Base-by-base conservation (phyloP, 37 sponge, comb jelly and placozoan genomes). In the Beroe forskalii region DNA sequence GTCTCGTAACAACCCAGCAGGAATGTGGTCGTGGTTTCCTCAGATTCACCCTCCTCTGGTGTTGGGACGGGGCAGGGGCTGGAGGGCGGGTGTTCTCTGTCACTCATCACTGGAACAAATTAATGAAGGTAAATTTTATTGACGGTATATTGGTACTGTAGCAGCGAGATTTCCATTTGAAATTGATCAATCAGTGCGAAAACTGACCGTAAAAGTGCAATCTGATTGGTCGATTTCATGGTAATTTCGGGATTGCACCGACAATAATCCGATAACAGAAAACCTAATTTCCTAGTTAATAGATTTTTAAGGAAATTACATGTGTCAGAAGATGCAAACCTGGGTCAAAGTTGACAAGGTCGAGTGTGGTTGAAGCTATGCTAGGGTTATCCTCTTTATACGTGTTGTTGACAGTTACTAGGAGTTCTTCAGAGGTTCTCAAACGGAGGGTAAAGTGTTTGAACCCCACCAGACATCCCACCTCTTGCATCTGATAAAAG, bases 301-400 rank as follows among this genome's bases (percentile, higher is more conserved):
- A n/a, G n/a, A n/a, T n/a, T n/a, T n/a, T n/a, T n/a, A n/a, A n/a
- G n/a, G n/a, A n/a, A n/a, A n/a, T n/a, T n/a, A n/a, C n/a, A n/a
- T n/a, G n/a, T n/a, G n/a, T n/a, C n/a, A n/a, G n/a, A n/a, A n/a
- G n/a, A n/a, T n/a, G n/a, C n/a, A n/a, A n/a, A 72, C 75, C 40
- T 72, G 75, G 75, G 35, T 72, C 75, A 36, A 72, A 72, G 75
- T 72, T 72, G 22, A 72, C 75, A 37, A 72, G 75, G 12, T 72
- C 75, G 3, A 72, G 40, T 20, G 22, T 72, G 14, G 31, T 39
- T 36, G 75, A 6, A 38, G 75, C 75, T 3, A 72, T 30, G 30
- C 35, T 37, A 8, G 23, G 20, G 14, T 20, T 37, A 1, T 72
- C 75, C n/a, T n/a, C n/a, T 20, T 72, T 38, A 30, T 72, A 36